Conservation (phyloP, 2,888 invertebrate species). For the Vannuccia rotundouncinata region DNA sequence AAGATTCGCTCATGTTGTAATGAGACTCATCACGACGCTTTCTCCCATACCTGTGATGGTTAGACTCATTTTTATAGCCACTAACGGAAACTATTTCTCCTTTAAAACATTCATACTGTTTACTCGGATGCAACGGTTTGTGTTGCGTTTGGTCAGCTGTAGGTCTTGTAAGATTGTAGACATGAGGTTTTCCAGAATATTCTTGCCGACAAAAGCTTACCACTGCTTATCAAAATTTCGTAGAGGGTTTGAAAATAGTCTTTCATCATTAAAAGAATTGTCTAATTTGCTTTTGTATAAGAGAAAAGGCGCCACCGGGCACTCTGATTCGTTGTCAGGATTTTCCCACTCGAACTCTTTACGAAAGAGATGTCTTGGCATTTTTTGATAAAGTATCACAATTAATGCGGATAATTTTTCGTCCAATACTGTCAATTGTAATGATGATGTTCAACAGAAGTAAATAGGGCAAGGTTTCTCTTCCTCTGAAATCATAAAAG, state of each 20-base stretch:
- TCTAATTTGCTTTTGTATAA: neutral
- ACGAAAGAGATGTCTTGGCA: neutral
- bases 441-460: neutral
- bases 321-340: neutral
- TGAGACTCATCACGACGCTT: no score
- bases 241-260: neutral
- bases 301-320: neutral
- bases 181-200: neutral
- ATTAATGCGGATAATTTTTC: neutral
- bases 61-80: neutral
- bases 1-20: no score
- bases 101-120: neutral
- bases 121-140: neutral
- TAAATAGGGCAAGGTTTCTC: neutral
- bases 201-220: neutral
- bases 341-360: neutral
- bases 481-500: neutral
- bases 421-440: neutral
- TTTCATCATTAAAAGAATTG: neutral
- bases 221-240: neutral
- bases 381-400: neutral
- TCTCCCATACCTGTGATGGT: no score
- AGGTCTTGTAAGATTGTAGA: neutral
- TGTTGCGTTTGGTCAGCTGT: neutral
- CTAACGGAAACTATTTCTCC: neutral